Evolutionary conservation across 2,797 vertebrate species (phyloP), one percentile per base, ranked within the genome.

Genomic region (Eleutherodactylus coqui): DNA sequence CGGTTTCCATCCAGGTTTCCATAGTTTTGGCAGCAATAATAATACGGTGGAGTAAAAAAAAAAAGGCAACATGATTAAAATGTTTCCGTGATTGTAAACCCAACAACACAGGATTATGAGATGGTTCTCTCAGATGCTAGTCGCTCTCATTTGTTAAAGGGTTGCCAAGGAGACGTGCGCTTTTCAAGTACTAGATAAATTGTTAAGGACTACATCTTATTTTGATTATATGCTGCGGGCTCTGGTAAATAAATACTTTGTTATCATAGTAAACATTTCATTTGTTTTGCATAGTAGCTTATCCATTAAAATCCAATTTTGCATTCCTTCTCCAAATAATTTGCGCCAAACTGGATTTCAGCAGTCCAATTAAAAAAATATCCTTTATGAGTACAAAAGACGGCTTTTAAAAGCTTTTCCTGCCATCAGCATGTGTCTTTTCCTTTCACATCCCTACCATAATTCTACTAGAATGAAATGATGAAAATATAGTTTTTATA

Each of bases 141-240:
- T 91, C 49, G 4, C 80, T 85, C 87, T 91, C 92, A 90, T 92
- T 92, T 91, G 89, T 92, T 90, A 90, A 89, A 87, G 49, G 2
- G 90, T 93, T 93, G 75, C 88, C 88, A 91, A 92, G 91, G 90
- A 78, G 91, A 92, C 91, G 47, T 79, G 89, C 90, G 89, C 79
- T 88, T 90, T 93, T 92, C 89, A 90, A 94, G 89, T 89, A 90
- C 27, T 27, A 87, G 91, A 86, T 87, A 91, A 91, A 91, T 91
- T 90, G 88, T 81, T 87, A 88, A 92, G 90, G 88, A 89, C 80
- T 82, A 83, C 88, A 90, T 90, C 62, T 91, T 90, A 91, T 90
- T 90, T 89, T 91, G 87, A 90, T 89, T 90, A 89, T 85, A 88
- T 87, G 90, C 77, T 90, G 86, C 88, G 60, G 84, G 62, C 79